A percentile compares a stretch with the other conserved stretches of the same genome.
Conservation (phyloP, 2,113 vertebrate species). For the Erpornis zantholeuca region DNA sequence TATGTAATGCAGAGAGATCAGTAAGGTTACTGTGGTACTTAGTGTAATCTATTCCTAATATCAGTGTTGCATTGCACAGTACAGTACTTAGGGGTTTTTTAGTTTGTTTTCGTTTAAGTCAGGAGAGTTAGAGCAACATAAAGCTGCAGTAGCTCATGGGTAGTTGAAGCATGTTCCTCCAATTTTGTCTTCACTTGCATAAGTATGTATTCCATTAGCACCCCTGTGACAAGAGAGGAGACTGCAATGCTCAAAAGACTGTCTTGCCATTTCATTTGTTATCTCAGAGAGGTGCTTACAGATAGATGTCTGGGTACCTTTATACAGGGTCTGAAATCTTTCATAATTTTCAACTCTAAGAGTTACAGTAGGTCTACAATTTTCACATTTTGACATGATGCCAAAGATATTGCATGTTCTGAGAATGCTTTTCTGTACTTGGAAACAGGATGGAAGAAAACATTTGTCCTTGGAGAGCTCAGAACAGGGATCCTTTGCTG, state of each 20-base stretch:
- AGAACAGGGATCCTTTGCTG: background rate
- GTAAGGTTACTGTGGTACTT: background rate
- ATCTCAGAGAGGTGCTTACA: background rate
- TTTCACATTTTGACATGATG: background rate
- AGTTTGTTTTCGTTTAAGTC: background rate
- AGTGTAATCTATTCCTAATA: background rate
- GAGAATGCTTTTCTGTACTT: background rate
- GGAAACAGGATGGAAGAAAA: background rate
- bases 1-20: background rate
- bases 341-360: background rate
- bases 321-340: background rate
- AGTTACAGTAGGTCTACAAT: background rate
- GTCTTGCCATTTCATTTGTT: background rate
- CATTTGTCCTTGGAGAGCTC: background rate
- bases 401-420: background rate
- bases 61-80: background rate
- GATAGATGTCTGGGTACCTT: background rate
- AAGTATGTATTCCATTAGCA: background rate
- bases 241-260: background rate
- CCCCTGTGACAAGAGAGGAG: background rate
- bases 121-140: background rate
- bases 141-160: background rate
- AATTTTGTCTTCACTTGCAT: background rate
- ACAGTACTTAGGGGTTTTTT: background rate
- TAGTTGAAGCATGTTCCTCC: background rate